Conservation (phyloP, 92 coral and sea anemone species). For the Diadumene lineata region DNA sequence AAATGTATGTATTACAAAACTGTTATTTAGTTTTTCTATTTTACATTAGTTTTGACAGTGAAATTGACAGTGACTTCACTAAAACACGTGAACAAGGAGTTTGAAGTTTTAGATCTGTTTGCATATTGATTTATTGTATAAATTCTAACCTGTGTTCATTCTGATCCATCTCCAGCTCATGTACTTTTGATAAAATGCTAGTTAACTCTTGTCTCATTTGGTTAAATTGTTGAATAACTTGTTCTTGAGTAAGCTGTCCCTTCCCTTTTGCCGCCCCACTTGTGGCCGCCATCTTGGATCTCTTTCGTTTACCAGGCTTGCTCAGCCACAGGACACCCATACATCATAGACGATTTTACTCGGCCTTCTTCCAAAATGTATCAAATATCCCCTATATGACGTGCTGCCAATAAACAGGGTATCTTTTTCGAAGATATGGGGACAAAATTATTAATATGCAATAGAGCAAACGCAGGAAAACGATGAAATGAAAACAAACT, state of each 20-base stretch:
- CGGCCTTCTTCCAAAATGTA: no score
- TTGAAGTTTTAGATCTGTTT: not conserved
- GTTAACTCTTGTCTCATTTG: constrained; percentile 93
- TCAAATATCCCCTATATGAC: no score
- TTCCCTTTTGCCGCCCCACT: constrained; percentile 69
- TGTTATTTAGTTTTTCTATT: not conserved
- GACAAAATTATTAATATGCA: no score
- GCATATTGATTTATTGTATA: not conserved
- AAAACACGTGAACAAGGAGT: not conserved
- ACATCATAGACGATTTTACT: no score
- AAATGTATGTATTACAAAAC: no score
- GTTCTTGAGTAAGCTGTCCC: constrained; percentile 77
- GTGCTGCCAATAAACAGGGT: no score
- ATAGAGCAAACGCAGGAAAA: no score
- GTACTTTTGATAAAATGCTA: constrained; percentile 72
- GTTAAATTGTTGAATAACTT: constrained; percentile 79
- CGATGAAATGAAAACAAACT: no score
- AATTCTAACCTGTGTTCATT: constrained; percentile 88
- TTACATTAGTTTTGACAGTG: not conserved
- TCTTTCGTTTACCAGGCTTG: not conserved
- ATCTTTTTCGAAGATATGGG: no score
- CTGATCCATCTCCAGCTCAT: constrained; percentile 92
- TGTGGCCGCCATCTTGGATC: constrained; percentile 83
- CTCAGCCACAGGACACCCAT: constrained; percentile 12
- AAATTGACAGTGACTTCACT: not conserved